These are phyloP conservation scores for Myiopsitta monachus DNA, from an alignment of 2,113 vertebrate species.

Conservation along the genomic window DNA sequence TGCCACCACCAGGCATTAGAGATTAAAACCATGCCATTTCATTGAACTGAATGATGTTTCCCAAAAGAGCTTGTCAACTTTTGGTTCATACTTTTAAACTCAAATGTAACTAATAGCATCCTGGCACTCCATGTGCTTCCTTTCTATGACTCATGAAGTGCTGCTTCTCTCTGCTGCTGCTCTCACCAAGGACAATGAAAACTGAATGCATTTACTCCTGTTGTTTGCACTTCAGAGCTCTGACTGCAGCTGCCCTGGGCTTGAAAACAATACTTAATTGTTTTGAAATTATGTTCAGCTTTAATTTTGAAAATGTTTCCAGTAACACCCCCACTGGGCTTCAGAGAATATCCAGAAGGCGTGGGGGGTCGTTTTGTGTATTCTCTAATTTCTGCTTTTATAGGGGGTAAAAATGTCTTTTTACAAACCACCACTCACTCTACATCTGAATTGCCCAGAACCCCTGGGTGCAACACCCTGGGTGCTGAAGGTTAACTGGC, in stretches of 20 bases:
- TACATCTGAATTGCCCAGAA: neutral
- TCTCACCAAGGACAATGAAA: neutral
- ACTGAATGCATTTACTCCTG: neutral
- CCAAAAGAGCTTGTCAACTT: neutral
- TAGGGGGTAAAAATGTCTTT: neutral
- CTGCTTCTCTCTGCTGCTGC: neutral
- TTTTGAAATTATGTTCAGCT: neutral
- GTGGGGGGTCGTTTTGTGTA: neutral
- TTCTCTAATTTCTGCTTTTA: neutral
- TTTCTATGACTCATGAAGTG: neutral
- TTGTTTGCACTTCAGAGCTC: neutral
- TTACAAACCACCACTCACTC: neutral
- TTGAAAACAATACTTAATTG: neutral
- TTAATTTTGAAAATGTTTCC: slow-evolving; percentile 2
- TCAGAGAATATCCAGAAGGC: neutral
- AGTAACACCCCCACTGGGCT: neutral
- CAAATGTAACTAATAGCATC: neutral
- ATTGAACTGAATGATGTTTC: neutral
- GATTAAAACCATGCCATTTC: neutral
- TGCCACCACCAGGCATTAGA: neutral
- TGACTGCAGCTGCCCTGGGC: neutral
- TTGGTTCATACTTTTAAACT: neutral
- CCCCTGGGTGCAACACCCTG: neutral
- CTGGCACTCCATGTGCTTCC: neutral
- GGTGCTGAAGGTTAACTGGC: neutral